Conservation (phyloP, 2,888 invertebrate genomes). For the Lydus trimaculatus region DNA sequence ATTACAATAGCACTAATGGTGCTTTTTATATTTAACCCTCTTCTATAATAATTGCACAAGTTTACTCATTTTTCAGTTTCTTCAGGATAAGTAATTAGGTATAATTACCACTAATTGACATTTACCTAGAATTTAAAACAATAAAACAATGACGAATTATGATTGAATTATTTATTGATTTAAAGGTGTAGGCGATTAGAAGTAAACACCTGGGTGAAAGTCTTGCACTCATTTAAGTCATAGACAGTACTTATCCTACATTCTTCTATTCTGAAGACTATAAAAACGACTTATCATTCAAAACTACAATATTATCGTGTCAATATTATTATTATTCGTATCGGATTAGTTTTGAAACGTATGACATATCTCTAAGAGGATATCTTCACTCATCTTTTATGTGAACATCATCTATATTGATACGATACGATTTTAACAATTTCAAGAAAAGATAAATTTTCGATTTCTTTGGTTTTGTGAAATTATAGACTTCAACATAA, state of each 20-base stretch:
- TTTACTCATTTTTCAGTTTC: neutral
- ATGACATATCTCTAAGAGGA: neutral
- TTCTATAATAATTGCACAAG: too few relatives aligned
- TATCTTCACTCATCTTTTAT: neutral
- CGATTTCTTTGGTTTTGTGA: neutral
- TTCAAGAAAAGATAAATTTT: neutral
- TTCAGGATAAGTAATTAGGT: neutral
- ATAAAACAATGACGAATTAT: neutral
- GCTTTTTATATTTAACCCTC: too few relatives aligned
- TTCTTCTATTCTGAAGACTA: too few relatives aligned
- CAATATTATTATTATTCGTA: neutral
- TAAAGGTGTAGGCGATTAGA: neutral
- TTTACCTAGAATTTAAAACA: neutral
- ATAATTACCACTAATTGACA: neutral
- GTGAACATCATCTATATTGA: neutral
- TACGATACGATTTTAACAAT: neutral
- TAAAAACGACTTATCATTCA: too few relatives aligned
- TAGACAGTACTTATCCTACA: neutral
- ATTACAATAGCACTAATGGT: too few relatives aligned
- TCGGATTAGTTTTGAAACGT: neutral
- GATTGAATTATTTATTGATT: neutral
- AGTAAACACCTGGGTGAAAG: constrained; percentile 4
- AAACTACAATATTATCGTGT: neutral
- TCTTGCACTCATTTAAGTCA: neutral
- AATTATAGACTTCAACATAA: neutral